Conservation (phyloP, 2,888 invertebrate species). For the Drosophila setosimentum region DNA sequence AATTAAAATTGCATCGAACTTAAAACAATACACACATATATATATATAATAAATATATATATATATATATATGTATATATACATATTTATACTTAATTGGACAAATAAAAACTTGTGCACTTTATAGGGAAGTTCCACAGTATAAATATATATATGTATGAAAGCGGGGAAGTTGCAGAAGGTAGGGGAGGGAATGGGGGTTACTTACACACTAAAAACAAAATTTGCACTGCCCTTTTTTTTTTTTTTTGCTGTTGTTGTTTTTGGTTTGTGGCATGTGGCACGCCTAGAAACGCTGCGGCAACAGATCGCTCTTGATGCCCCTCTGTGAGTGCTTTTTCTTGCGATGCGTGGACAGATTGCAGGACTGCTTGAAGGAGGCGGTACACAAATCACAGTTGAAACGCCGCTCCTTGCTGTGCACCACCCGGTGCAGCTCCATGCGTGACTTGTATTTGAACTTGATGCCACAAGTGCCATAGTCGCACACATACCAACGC, state of each 20-base stretch:
- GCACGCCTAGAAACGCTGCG: slow-evolving; percentile 69
- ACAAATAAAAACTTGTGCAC: too few species aligned
- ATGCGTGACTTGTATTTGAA: slow-evolving; percentile 83
- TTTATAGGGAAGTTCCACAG: background rate
- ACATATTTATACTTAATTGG: too few species aligned
- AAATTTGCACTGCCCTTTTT: slow-evolving; percentile 25
- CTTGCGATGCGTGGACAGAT: slow-evolving; percentile 82
- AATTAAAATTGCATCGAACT: background rate
- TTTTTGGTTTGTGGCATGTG: background rate
- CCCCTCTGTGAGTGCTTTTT: slow-evolving; percentile 82
- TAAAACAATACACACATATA: background rate
- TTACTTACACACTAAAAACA: slow-evolving; percentile 28
- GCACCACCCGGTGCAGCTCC: slow-evolving; percentile 82
- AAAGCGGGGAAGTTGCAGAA: background rate
- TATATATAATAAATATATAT: background rate
- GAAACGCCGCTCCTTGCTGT: slow-evolving; percentile 82
- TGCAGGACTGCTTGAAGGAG: slow-evolving; percentile 83
- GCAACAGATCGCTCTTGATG: slow-evolving; percentile 69
- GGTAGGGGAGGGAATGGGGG: background rate
- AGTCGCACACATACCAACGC: slow-evolving; percentile 82
- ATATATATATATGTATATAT: too few species aligned
- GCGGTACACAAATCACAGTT: slow-evolving; percentile 81
- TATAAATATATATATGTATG: background rate
- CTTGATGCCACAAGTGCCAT: slow-evolving; percentile 79
- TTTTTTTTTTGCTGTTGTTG: background rate